Percentiles rank a stretch among this genome's conserved stretches.
These are phyloP conservation scores for Triplophysa rosa DNA, from an alignment of 2,113 vertebrate genomes.

Conservation along the genomic window DNA sequence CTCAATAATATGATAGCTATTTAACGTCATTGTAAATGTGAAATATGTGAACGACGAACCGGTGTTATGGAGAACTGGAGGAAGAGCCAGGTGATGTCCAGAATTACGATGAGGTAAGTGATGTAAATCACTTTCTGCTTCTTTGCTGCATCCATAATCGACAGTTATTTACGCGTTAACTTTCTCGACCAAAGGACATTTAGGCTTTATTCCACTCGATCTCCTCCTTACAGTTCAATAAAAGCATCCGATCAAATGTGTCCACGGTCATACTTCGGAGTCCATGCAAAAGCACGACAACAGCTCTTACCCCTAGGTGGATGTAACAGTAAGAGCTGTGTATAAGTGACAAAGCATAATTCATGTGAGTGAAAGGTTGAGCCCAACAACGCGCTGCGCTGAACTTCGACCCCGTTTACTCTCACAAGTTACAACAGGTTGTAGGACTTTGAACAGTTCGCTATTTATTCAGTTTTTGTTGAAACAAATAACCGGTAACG, in stretches of 20 bases:
- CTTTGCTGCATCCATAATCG: slow-evolving; percentile 28
- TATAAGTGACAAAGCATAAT: slow-evolving; percentile 23
- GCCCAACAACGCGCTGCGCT: background rate
- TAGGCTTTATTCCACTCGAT: background rate
- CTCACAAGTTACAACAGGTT: background rate
- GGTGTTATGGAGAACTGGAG: slow-evolving; percentile 76
- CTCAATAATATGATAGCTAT: too few species aligned
- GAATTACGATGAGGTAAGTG: slow-evolving; percentile 66
- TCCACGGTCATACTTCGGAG: background rate
- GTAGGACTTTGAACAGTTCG: background rate
- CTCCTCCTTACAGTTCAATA: background rate
- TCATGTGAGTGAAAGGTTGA: slow-evolving; percentile 24
- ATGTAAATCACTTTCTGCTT: slow-evolving; percentile 53
- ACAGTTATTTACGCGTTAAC: background rate
- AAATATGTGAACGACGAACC: slow-evolving; percentile 47
- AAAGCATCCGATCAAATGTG: background rate
- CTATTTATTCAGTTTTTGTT: background rate
- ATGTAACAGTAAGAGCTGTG: background rate
- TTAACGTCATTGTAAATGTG: background rate
- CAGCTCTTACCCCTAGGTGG: background rate
- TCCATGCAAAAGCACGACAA: too few species aligned
- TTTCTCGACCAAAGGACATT: background rate
- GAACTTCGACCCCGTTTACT: slow-evolving; percentile 14
- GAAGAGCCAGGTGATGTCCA: slow-evolving; percentile 76
- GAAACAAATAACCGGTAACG: background rate